Conservation (phyloP, 2,113 vertebrate species). For the Hippocampus zosterae region DNA sequence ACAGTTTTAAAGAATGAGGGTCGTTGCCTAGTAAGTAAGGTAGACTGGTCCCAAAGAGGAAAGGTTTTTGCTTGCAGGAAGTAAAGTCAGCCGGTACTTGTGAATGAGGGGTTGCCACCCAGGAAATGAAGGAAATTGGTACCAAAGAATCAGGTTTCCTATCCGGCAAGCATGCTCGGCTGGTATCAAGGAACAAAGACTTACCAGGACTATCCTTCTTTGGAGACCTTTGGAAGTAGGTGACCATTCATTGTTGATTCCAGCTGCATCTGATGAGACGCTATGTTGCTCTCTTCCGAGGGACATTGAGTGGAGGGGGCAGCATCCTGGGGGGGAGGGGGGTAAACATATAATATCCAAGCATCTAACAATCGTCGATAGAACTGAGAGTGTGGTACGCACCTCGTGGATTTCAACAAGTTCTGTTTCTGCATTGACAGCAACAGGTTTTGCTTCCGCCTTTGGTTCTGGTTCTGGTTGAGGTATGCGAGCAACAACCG, state of each 20-base stretch:
- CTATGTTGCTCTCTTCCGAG: constrained; percentile 18
- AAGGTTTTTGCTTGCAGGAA: not conserved
- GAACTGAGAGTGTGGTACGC: not conserved
- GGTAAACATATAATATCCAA: not conserved
- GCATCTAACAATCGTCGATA: not conserved
- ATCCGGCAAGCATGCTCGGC: not conserved
- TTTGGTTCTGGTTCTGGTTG: not conserved
- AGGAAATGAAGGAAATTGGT: not conserved
- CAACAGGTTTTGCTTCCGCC: not conserved
- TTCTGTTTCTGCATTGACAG: not conserved
- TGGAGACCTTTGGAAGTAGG: constrained; percentile 52
- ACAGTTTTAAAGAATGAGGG: not conserved
- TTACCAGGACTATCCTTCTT: constrained; percentile 54
- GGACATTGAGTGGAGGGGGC: constrained; percentile 7
- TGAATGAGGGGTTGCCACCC: too few species aligned
- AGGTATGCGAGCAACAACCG: not conserved
- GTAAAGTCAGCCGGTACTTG: not conserved
- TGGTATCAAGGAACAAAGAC: not conserved
- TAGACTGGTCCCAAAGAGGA: not conserved
- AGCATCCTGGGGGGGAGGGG: constrained; percentile 12
- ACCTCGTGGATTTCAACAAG: constrained; percentile 37
- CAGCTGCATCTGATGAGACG: not conserved
- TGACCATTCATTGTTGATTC: constrained; percentile 40
- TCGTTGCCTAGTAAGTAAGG: not conserved
- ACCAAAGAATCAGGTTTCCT: not conserved